Evolutionary conservation across 1,140 invertebrate genomes (phyloP), one percentile per base, ranked within the genome.

Genomic region (Bombus pascuorum): DNA sequence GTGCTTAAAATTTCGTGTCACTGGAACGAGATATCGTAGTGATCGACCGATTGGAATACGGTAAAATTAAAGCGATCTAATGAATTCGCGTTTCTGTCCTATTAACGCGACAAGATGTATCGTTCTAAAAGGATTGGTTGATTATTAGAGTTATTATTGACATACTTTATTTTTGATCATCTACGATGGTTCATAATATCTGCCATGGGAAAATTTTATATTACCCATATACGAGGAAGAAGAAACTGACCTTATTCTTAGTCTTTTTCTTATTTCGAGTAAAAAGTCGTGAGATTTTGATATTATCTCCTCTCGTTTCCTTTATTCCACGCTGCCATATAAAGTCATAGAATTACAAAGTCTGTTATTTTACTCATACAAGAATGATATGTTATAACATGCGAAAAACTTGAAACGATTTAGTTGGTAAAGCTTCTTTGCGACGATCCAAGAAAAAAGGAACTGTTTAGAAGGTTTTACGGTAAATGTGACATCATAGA

Each of bases 401-500:
- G 9, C 25, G 37, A 66, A 32, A 32, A 57, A 44, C 42, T 28
- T 4, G 15, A 5, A 53, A 12, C 22, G 32, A 66, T 68, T 68
- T 22, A 28, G 42, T 10, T 28, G 25, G 4, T 18, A 12, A 8
- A 15, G 9, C 0, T 10, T 53, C 25, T 72, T 32, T 1, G 2
- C 15, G 4, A 3, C 37, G 47, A 12, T 28, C 22, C 25, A 44
- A 12, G 8, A 22, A 57, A 47, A 47, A 65, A 65, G n/a, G 18
- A 68, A 65, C 68, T 85, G 68, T 71, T 85, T 85, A 65, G 53
- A 80, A 53, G 81, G 57, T 80, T 85, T 85, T 80, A 32, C 22
- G 71, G 77, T 74, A 73, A 88, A 86, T 89, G 86, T 89, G 87
- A 85, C 85, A 89, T 89, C 87, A 77, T 68, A 85, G 83, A 87